Evolutionary conservation across 2,888 invertebrate genomes (phyloP).

Genomic region (Anarsia innoxiella): DNA sequence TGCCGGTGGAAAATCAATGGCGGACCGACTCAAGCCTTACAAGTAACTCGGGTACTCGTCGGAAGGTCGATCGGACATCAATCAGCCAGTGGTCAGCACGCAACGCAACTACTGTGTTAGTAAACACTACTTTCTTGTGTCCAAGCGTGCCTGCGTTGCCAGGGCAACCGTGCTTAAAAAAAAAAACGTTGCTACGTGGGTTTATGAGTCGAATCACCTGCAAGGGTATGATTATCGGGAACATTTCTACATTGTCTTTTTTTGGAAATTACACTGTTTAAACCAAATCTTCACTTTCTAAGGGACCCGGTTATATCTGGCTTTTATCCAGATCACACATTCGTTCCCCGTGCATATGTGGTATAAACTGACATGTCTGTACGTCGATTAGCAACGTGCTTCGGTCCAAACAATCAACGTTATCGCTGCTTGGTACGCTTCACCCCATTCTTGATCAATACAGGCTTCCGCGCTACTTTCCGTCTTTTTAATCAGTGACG

Average conservation of each 20-base stretch:
- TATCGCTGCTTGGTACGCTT: conserved; percentile 68
- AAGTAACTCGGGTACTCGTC: too few species aligned
- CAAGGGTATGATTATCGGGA: conserved; percentile 63
- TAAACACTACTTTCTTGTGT: conserved; percentile 21
- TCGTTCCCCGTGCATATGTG: conserved; percentile 47
- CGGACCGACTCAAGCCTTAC: conserved; percentile 37
- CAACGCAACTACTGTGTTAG: conserved; percentile 33
- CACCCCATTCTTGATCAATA: conserved; percentile 56
- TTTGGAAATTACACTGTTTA: neutral
- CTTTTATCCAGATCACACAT: conserved; percentile 34
- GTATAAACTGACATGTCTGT: neutral
- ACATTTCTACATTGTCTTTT: conserved; percentile 69
- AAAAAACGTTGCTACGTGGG: conserved; percentile 11
- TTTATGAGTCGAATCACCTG: conserved; percentile 64
- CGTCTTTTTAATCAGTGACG: conserved; percentile 26
- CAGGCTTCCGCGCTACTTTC: conserved; percentile 40
- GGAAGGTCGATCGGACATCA: conserved; percentile 53
- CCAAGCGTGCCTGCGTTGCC: conserved; percentile 13
- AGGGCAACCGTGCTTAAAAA: conserved; percentile 15
- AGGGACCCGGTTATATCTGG: neutral
- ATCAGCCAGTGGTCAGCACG: conserved; percentile 40
- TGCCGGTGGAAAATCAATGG: conserved; percentile 57
- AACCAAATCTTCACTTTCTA: neutral
- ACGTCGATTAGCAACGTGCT: conserved; percentile 63
- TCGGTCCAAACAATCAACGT: conserved; percentile 68